Percentiles rank a stretch among this genome's conserved stretches.
Conservation (phyloP, 2,113 vertebrate genomes). For the Salvelinus fontinalis region DNA sequence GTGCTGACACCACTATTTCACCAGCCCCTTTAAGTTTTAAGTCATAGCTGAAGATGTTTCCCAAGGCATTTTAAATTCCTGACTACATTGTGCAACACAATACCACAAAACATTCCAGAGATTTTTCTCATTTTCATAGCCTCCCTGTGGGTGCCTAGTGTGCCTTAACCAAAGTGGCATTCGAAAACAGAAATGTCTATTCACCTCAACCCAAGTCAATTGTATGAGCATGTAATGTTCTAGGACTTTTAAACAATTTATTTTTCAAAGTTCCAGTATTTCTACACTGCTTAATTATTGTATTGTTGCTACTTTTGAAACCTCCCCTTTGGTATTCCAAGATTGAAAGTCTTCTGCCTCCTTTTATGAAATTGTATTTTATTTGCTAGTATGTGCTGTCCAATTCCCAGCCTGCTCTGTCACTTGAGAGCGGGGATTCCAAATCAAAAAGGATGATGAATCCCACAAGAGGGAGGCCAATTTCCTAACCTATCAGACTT, state of each 20-base stretch:
- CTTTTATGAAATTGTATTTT: conserved; percentile 33
- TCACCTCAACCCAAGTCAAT: too few species aligned
- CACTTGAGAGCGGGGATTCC: not conserved
- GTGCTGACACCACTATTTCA: too few species aligned
- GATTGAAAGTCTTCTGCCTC: not conserved
- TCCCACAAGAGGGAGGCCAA: not conserved
- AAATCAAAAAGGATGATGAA: not conserved
- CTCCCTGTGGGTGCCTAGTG: not conserved
- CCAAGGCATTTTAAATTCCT: too few species aligned
- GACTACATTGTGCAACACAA: too few species aligned
- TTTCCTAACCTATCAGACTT: not conserved
- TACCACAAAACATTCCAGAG: too few species aligned
- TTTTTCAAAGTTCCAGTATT: too few species aligned
- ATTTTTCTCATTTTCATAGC: too few species aligned
- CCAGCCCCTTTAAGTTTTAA: too few species aligned
- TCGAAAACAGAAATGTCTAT: not conserved
- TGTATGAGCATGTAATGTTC: too few species aligned
- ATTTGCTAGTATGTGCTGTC: conserved; percentile 13
- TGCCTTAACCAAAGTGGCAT: not conserved
- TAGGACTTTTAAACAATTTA: too few species aligned
- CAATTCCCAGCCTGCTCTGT: not conserved
- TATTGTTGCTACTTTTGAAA: conserved; percentile 12
- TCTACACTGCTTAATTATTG: too few species aligned
- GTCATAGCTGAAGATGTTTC: too few species aligned
- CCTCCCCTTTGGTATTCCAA: conserved; percentile 34